Evolutionary conservation across 2,888 invertebrate genomes (phyloP).

Genomic region (Thymelicus lineola): DNA sequence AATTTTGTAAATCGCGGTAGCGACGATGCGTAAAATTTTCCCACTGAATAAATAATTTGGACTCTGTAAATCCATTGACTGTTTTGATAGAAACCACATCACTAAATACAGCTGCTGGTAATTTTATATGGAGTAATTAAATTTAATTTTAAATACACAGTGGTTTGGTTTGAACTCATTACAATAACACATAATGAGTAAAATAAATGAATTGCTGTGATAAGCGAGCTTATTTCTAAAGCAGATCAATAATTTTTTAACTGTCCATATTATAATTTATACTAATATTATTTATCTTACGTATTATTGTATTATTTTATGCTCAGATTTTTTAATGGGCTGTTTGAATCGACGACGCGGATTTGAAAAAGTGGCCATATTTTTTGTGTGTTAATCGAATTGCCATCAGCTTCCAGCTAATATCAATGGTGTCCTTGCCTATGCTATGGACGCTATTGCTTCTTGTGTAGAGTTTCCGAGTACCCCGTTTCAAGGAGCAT

Average conservation of each 20-base stretch:
- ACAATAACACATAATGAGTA: conserved; percentile 15
- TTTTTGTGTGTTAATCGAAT: too few relatives aligned
- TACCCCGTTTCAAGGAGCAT: too few relatives aligned
- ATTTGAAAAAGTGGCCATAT: too few relatives aligned
- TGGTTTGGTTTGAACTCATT: conserved; percentile 48
- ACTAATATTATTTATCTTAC: too few relatives aligned
- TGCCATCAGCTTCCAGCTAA: too few relatives aligned
- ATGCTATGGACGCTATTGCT: too few relatives aligned
- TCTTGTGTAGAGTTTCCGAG: too few relatives aligned
- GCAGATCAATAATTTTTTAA: neutral
- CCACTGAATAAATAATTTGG: conserved; percentile 31
- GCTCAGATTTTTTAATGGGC: too few relatives aligned
- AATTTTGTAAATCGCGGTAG: conserved; percentile 11
- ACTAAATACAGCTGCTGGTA: conserved; percentile 50
- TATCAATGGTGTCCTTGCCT: too few relatives aligned
- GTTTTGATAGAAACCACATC: conserved; percentile 42
- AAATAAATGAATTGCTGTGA: conserved; percentile 2
- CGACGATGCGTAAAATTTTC: conserved; percentile 30
- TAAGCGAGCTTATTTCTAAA: neutral
- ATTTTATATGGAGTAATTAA: conserved; percentile 57
- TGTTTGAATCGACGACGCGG: too few relatives aligned
- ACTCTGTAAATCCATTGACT: conserved; percentile 29
- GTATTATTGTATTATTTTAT: too few relatives aligned
- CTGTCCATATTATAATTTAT: too few relatives aligned
- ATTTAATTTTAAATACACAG: conserved; percentile 56